Conservation (phyloP, 2,888 invertebrate genomes). For the Dynastes maya region DNA sequence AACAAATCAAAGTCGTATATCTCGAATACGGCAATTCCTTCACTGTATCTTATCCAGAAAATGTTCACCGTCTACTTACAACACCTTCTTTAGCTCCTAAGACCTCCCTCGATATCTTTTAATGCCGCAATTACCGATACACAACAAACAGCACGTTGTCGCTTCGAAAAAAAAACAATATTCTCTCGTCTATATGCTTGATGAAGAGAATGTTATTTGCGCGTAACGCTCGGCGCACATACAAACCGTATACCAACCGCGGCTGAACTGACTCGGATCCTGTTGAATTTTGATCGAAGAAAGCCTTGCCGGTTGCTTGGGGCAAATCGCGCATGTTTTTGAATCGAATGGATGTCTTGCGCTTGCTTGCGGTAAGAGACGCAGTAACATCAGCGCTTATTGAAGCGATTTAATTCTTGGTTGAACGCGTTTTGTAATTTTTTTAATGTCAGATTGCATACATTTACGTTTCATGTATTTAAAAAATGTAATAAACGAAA, state of each 20-base stretch:
- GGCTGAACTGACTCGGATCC: constrained; percentile 21
- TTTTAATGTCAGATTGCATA: too few relatives aligned
- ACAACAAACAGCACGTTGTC: not conserved
- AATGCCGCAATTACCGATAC: not conserved
- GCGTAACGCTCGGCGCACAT: constrained; percentile 11
- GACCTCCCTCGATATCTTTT: not conserved
- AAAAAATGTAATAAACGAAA: too few relatives aligned
- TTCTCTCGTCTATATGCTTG: not conserved
- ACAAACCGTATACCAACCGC: constrained; percentile 9
- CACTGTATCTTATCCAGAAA: too few relatives aligned
- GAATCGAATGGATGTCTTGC: constrained; percentile 31
- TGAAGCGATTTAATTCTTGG: not conserved
- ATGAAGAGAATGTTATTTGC: not conserved
- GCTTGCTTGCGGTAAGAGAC: constrained; percentile 11
- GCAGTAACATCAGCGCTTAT: not conserved
- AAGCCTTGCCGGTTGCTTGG: not conserved
- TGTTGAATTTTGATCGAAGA: constrained; percentile 45
- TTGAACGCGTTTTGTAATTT: not conserved
- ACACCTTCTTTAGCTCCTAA: not conserved
- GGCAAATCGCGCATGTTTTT: constrained; percentile 39
- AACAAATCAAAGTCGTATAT: too few relatives aligned
- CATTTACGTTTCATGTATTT: too few relatives aligned
- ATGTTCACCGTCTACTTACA: too few relatives aligned
- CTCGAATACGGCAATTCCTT: too few relatives aligned
- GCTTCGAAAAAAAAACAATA: not conserved